Base-by-base conservation (phyloP, 1,140 invertebrate genomes). In the Lanistes nyassanus region DNA sequence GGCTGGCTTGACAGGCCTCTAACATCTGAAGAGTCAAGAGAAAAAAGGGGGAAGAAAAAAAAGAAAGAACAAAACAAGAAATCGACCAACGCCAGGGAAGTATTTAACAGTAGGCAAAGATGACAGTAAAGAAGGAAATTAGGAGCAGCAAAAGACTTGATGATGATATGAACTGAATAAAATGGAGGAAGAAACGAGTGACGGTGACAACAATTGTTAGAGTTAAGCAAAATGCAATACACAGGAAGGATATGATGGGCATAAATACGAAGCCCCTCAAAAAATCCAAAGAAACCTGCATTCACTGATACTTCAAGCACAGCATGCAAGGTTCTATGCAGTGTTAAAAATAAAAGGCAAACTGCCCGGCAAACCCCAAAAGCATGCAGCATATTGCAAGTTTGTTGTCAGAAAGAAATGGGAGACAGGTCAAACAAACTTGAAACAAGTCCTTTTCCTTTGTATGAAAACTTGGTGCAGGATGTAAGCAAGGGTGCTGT, bases 1-100 rank as follows among this genome's bases (percentile, higher is more conserved):
- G 80, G 79, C 66, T 80, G 81, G 71, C 78, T 73, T 68, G 81
- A 76, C 64, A 82, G 81, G 64, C 83, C 80, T 75, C 81, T 80
- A 62, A 81, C 79, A 83, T 86, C 85, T 86, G 83, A 76, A 76
- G 75, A 75, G 77, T 67, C 77, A 75, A 79, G 76, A 74, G 78
- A 79, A 76, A 81, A 42, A 77, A 75, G 77, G 51, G 70, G 74
- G 75, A 80, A 71, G 67, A 76, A 79, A 77, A 76, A 78, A 71
- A 55, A 74, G 23, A 56, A 53, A 64, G 68, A 77, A 75, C 55
- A 53, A 69, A 62, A 68, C 26, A 36, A 58, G 67, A 55, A n/a
- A 36, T 39, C 3, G 21, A 42, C 2, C 31, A n/a, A 42, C 39
- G 31, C 37, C 36, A 19, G 6, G 11, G 21, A 60, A n/a, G 51